These are phyloP conservation scores for Oxyteleia sp. DNA, from an alignment of 2,888 invertebrate species.

Conservation along the genomic window DNA sequence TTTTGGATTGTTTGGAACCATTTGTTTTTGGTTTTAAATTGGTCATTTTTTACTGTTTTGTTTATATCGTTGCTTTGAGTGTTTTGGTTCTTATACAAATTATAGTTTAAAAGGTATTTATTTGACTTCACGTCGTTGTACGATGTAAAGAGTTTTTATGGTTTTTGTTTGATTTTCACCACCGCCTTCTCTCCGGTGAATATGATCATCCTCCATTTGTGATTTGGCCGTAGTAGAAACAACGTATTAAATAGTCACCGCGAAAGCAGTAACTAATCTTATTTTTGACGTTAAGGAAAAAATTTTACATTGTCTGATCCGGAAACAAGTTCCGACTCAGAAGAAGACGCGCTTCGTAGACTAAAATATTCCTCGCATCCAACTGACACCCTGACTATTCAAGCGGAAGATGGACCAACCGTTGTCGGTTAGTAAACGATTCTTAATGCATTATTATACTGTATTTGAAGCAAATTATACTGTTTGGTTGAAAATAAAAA, in stretches of 20 bases:
- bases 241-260: background rate
- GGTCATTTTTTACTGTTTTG: too few species aligned
- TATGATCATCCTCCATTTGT: slow-evolving; percentile 60
- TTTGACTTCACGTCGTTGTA: too few species aligned
- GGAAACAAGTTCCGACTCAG: slow-evolving; percentile 93
- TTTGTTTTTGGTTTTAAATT: too few species aligned
- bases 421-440: slow-evolving; percentile 79
- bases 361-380: slow-evolving; percentile 86
- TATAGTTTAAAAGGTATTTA: too few species aligned
- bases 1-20: too few species aligned
- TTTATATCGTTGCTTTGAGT: background rate
- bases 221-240: slow-evolving; percentile 19
- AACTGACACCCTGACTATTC: slow-evolving; percentile 85
- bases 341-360: slow-evolving; percentile 91
- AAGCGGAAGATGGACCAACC: slow-evolving; percentile 88
- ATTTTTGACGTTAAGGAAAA: slow-evolving; percentile 87
- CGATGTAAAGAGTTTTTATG: too few species aligned
- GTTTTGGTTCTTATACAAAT: slow-evolving; percentile 1
- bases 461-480: too few species aligned
- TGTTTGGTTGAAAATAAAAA: too few species aligned
- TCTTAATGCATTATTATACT: too few species aligned
- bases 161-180: slow-evolving; percentile 40
- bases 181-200: slow-evolving; percentile 24
- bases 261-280: slow-evolving; percentile 27
- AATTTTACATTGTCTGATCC: slow-evolving; percentile 90